Percentiles rank a stretch among this genome's conserved stretches.
Conservation (phyloP, 2,797 vertebrate genomes). For the Hydrolagus colliei region DNA sequence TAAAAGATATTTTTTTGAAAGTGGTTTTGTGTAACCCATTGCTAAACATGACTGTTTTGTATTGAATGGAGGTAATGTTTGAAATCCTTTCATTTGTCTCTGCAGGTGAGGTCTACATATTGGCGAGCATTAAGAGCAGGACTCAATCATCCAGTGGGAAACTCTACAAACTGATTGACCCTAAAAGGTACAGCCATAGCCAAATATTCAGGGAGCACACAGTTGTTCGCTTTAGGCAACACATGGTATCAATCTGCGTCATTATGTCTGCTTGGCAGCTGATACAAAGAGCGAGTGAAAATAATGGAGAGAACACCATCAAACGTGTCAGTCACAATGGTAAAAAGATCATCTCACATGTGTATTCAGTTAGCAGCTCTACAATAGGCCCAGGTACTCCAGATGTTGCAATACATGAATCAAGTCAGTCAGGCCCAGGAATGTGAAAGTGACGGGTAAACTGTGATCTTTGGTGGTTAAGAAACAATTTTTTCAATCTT, state of each 20-base stretch:
- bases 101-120: constrained; percentile 89
- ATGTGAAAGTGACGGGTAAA: neutral
- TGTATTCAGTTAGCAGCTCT: constrained; percentile 8
- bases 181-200: constrained; percentile 75
- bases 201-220: neutral
- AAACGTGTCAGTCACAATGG: constrained; percentile 2
- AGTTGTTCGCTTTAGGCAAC: neutral
- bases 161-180: constrained; percentile 92
- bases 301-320: constrained; percentile 8
- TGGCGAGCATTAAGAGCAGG: constrained; percentile 92
- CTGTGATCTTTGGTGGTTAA: neutral
- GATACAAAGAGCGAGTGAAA: constrained; percentile 15
- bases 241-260: constrained; percentile 18
- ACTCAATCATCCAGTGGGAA: constrained; percentile 86
- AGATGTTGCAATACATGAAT: neutral
- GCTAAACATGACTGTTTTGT: neutral
- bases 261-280: constrained; percentile 15
- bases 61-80: neutral
- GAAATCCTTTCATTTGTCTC: constrained; percentile 35
- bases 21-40: neutral
- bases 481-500: neutral
- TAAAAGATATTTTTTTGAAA: neutral
- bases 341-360: constrained; percentile 15
- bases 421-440: neutral
- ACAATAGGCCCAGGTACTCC: neutral